Percentiles rank a stretch among this genome's conserved stretches.
phyloP scores from a whole-genome alignment of 2,888 invertebrate species.

The Beris chalybata region DNA sequence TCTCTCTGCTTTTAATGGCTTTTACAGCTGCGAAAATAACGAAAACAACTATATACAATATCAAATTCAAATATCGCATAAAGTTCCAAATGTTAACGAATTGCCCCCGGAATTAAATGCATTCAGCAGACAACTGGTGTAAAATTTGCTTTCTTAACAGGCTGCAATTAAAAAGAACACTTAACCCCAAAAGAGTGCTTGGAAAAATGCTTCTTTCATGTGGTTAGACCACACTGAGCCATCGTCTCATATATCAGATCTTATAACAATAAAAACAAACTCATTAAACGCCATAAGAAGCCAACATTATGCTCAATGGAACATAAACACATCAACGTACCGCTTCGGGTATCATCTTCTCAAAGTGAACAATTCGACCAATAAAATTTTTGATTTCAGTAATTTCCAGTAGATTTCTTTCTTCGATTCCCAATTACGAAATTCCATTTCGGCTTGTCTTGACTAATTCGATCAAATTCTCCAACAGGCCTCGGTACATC shows the following conservation, averaged over 20 bases:
- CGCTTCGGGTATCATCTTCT: background rate
- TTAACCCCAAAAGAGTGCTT: conserved; percentile 12
- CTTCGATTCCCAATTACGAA: background rate
- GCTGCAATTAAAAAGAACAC: conserved; percentile 19
- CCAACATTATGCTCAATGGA: no score
- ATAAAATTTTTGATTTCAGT: background rate
- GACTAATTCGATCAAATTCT: conserved; percentile 4
- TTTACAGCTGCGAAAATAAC: no score
- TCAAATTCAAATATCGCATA: background rate
- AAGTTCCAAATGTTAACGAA: background rate
- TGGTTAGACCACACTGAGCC: conserved; percentile 4
- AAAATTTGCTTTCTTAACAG: conserved; percentile 9
- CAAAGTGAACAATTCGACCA: background rate
- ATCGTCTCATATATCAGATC: conserved; percentile 18
- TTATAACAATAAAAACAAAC: conserved; percentile 6
- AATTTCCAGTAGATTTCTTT: background rate
- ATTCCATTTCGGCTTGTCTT: background rate
- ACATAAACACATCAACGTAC: no score
- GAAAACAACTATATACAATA: no score
- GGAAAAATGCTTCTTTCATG: conserved; percentile 25
- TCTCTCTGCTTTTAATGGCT: background rate
- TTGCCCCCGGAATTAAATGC: conserved; percentile 21
- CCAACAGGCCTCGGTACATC: conserved; percentile 49
- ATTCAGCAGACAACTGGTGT: background rate
- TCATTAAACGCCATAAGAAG: background rate